A percentile compares a stretch with the other conserved stretches of the same genome.
These are phyloP conservation scores for Menura novaehollandiae DNA, from an alignment of 2,113 vertebrate genomes.

Conservation along the genomic window DNA sequence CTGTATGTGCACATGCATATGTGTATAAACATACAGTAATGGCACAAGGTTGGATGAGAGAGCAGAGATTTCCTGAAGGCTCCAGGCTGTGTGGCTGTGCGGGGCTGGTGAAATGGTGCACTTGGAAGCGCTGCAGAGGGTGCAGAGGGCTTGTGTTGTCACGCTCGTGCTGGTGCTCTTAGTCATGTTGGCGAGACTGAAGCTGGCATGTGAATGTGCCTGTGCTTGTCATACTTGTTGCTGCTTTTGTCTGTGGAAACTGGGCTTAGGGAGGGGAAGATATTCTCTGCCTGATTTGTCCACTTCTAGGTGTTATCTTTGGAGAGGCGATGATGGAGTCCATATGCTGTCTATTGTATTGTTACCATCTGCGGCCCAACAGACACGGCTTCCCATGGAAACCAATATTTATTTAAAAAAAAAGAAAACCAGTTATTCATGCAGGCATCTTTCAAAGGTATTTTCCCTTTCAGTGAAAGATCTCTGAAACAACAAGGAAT, in stretches of 20 bases:
- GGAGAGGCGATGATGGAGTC: neutral
- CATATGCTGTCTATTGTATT: neutral
- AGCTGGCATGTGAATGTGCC: neutral
- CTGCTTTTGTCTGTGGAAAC: neutral
- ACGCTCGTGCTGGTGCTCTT: neutral
- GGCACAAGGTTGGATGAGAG: neutral
- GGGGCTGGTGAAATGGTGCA: neutral
- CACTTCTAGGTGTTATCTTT: neutral
- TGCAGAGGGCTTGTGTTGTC: neutral
- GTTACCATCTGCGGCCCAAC: neutral
- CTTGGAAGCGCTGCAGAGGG: neutral
- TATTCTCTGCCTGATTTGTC: neutral
- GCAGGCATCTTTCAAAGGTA: neutral
- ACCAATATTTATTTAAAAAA: neutral
- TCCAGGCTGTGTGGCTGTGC: neutral
- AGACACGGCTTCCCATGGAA: neutral
- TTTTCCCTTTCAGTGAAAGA: neutral
- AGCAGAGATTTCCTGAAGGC: neutral
- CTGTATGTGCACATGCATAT: fast-evolving
- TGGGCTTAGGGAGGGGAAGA: neutral
- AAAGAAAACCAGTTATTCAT: neutral
- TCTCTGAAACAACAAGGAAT: neutral
- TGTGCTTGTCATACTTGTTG: neutral
- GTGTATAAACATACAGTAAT: neutral
- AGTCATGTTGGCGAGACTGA: neutral